Conservation (phyloP, 2,113 vertebrate genomes). For the Fulmarus glacialis region DNA sequence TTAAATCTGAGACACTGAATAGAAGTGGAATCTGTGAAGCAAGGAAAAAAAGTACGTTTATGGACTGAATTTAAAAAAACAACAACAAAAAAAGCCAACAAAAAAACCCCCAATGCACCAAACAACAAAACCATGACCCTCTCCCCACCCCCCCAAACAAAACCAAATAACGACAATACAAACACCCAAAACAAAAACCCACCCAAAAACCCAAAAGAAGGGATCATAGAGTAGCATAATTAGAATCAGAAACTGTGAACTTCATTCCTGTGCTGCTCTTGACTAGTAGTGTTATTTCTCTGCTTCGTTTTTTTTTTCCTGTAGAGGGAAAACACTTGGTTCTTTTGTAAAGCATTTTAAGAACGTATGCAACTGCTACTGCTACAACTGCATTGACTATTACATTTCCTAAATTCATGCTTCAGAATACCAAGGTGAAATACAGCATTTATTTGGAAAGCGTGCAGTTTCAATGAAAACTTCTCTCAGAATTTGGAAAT, state of each 20-base stretch:
- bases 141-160: accelerated
- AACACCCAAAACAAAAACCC: background rate
- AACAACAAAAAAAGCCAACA: background rate
- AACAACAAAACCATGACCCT: background rate
- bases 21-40: background rate
- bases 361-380: background rate
- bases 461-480: background rate
- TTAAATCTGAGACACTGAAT: background rate
- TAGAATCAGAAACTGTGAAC: background rate
- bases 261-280: background rate
- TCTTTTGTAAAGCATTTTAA: background rate
- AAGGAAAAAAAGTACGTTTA: background rate
- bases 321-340: background rate
- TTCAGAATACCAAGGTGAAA: background rate
- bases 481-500: background rate
- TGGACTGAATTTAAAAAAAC: background rate
- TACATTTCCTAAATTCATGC: background rate
- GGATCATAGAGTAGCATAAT: background rate
- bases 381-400: background rate
- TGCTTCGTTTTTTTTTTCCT: background rate
- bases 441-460: background rate
- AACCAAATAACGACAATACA: background rate
- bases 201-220: background rate
- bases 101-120: background rate
- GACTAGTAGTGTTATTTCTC: background rate